Base-by-base conservation (phyloP, 2,797 vertebrate genomes). In the Gymnodraco acuticeps region DNA sequence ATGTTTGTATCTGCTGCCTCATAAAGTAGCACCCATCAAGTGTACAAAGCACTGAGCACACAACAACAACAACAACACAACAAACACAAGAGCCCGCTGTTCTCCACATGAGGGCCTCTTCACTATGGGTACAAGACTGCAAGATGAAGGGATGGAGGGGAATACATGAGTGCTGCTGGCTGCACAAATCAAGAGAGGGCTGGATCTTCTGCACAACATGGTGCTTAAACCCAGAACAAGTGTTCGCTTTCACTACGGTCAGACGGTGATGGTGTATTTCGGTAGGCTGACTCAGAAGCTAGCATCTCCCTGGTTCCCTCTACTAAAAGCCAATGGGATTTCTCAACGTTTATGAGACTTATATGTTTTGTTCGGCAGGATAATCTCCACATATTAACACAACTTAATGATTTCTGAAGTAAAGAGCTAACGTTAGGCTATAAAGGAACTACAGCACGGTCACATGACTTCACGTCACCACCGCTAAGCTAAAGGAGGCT, bases 41-140 rank as follows among this genome's bases (percentile, higher is more conserved):
- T 59, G 64, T 63, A 68, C 80, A 82, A 80, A 82, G 76, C 56
- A 45, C 78, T 76, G 83, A 31, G 55, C 81, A 61, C 56, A 78
- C 79, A 87, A 85, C 27, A 27, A 27, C 27, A 27, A 27, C 27
- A 2, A 27, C 27, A 27, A 27, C 27, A 27, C 23, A 23, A 27
- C 11, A 70, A 31, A 73, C 72, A 88, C 48, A 50, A 88, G 85
- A 78, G 80, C 83, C 87, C 51, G 82, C 86, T 90, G 87, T 77
- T 91, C 82, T 81, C 80, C 64, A 87, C 88, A 88, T 82, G 85
- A 93, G 91, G 82, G 82, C 43, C 81, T 79, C 88, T 82, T 86
- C 77, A 61, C 76, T 66, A 75, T 53, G 64, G 77, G 69, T 56
- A 20, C 51, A 74, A 78, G 65, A 75, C 62, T 48, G 73, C 78